phyloP scores from a whole-genome alignment of 2,797 vertebrate species.

The Gobionotothen gibberifrons region DNA sequence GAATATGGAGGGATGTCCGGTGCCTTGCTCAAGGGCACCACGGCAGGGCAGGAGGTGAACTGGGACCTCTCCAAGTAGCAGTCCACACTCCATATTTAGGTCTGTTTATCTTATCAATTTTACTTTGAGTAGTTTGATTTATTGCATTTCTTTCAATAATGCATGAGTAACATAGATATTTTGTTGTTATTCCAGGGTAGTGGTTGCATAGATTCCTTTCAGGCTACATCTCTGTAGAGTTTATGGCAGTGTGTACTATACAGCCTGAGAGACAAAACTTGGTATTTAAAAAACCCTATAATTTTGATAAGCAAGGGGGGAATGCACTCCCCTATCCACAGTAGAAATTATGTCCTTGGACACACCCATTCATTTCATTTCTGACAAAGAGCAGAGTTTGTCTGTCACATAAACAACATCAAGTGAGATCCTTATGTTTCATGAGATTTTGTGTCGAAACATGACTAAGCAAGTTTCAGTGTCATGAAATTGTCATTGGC shows the following conservation, averaged over 20 bases:
- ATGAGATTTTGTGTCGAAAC: not conserved
- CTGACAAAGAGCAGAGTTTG: slow-evolving; percentile 2
- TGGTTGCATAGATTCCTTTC: not conserved
- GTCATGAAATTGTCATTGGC: slow-evolving; percentile 9
- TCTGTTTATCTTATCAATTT: not conserved
- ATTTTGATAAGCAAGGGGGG: not conserved
- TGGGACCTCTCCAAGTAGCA: too few species aligned
- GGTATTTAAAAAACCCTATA: not conserved
- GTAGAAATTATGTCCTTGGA: not conserved
- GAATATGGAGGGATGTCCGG: too few species aligned
- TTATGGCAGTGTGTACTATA: too few species aligned
- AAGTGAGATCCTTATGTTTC: slow-evolving; percentile 1
- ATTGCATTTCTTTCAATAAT: not conserved
- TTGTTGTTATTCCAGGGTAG: not conserved
- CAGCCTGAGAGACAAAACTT: not conserved
- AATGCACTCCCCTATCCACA: not conserved
- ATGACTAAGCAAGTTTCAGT: not conserved
- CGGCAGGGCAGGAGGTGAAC: too few species aligned
- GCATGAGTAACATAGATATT: not conserved
- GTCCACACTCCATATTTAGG: too few species aligned
- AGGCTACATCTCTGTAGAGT: too few species aligned
- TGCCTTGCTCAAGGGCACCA: too few species aligned
- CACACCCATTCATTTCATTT: not conserved
- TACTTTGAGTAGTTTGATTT: not conserved
- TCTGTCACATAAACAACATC: not conserved